Conservation (phyloP, 1,140 invertebrate genomes). For the Drosophila kurseongensis region DNA sequence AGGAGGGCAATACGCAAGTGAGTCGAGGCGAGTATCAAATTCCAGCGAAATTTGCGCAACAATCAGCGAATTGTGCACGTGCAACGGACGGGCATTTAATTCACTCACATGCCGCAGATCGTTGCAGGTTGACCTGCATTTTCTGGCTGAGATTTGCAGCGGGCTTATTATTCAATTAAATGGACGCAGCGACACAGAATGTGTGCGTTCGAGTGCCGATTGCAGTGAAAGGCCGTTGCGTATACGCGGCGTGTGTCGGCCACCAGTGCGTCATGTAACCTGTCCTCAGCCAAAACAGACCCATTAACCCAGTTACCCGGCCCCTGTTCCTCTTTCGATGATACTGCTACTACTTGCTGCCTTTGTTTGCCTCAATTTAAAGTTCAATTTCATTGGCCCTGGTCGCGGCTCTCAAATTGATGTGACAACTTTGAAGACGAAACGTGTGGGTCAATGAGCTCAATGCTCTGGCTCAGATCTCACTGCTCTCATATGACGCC, state of each 20-base stretch:
- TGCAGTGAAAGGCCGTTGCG: slow-evolving; percentile 76
- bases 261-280: slow-evolving; percentile 44
- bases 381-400: slow-evolving; percentile 83
- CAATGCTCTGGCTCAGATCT: slow-evolving; percentile 27
- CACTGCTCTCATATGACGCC: slow-evolving; percentile 3
- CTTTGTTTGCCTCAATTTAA: slow-evolving; percentile 81
- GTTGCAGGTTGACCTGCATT: slow-evolving; percentile 67
- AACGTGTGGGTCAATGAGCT: slow-evolving; percentile 81
- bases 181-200: slow-evolving; percentile 20
- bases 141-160: slow-evolving; percentile 64
- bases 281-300: slow-evolving; percentile 75
- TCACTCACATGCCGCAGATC: slow-evolving; percentile 47
- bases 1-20: slow-evolving; percentile 2
- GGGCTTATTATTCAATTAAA: slow-evolving; percentile 80
- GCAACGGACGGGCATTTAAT: slow-evolving; percentile 35
- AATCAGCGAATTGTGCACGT: slow-evolving; percentile 53
- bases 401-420: slow-evolving; percentile 70
- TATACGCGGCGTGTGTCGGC: slow-evolving; percentile 62
- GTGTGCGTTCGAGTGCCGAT: slow-evolving; percentile 29
- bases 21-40: slow-evolving; percentile 36
- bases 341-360: slow-evolving; percentile 11
- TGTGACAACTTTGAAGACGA: slow-evolving; percentile 66
- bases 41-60: slow-evolving; percentile 68
- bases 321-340: slow-evolving; percentile 18
- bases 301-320: slow-evolving; percentile 76